Conservation (phyloP, 2,113 vertebrate genomes). For the Speoplatyrhinus poulsoni region DNA sequence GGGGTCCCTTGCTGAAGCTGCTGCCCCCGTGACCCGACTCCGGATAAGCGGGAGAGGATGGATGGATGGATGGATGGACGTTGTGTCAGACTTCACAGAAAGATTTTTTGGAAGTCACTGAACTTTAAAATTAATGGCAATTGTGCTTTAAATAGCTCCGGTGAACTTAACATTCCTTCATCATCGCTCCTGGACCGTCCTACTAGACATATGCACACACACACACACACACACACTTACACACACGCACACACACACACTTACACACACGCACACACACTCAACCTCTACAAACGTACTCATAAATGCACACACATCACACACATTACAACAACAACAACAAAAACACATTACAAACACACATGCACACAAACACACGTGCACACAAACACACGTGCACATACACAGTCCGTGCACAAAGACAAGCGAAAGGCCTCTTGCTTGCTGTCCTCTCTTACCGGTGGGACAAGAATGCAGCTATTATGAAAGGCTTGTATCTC, state of each 20-base stretch:
- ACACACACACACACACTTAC: not conserved
- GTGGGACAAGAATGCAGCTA: constrained; percentile 8
- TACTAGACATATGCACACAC: constrained; percentile 11
- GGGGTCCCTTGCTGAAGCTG: no score
- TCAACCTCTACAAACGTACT: not conserved
- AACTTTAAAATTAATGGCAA: constrained; percentile 1
- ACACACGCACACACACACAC: not conserved
- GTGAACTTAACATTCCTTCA: constrained; percentile 2
- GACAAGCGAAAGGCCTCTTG: constrained; percentile 14
- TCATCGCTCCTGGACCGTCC: not conserved
- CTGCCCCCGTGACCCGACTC: no score
- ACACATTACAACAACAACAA: not conserved
- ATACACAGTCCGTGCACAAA: not conserved
- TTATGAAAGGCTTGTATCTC: constrained; percentile 2
- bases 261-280: not conserved
- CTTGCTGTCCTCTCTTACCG: constrained; percentile 4
- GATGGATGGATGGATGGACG: no score
- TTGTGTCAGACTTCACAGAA: constrained; percentile 22
- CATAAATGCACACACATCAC: constrained; percentile 1
- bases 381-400: not conserved
- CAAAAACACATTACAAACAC: not conserved
- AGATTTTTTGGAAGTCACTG: constrained; percentile 34
- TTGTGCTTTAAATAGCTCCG: constrained; percentile 1
- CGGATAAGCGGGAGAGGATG: no score
- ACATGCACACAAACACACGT: not conserved